Evolutionary conservation across 2,888 invertebrate genomes (phyloP).

Genomic region (Microplitis deprimator): DNA sequence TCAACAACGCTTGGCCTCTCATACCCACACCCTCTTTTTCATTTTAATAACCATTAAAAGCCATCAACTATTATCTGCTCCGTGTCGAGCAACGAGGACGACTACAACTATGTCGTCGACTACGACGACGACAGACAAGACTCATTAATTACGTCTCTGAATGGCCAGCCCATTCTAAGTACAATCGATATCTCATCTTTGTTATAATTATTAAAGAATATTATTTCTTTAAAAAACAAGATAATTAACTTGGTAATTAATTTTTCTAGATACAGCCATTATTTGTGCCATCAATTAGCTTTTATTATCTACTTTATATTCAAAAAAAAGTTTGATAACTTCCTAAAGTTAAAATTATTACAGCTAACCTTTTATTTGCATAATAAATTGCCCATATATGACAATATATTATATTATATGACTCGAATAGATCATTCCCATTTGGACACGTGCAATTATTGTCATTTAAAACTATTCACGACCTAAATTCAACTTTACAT

Average conservation of each 20-base stretch:
- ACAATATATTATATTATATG: background rate
- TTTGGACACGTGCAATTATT: no score
- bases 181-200: conserved; percentile 26
- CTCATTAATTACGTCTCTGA: conserved; percentile 25
- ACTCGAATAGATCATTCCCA: no score
- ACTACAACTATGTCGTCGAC: background rate
- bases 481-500: no score
- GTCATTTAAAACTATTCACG: no score
- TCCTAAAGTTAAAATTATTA: background rate
- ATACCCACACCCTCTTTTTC: conserved; percentile 16
- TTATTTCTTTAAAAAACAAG: background rate
- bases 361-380: background rate
- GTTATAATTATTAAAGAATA: conserved; percentile 16
- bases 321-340: background rate
- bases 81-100: conserved; percentile 21
- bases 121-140: conserved; percentile 14
- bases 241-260: background rate
- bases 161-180: conserved; percentile 19
- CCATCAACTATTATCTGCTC: conserved; percentile 28
- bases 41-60: conserved; percentile 37
- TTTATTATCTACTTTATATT: background rate
- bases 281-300: background rate
- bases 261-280: background rate
- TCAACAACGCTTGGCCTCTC: conserved; percentile 17
- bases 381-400: background rate